Base-by-base conservation (phyloP, 2,797 vertebrate species). In the Bradypus variegatus region DNA sequence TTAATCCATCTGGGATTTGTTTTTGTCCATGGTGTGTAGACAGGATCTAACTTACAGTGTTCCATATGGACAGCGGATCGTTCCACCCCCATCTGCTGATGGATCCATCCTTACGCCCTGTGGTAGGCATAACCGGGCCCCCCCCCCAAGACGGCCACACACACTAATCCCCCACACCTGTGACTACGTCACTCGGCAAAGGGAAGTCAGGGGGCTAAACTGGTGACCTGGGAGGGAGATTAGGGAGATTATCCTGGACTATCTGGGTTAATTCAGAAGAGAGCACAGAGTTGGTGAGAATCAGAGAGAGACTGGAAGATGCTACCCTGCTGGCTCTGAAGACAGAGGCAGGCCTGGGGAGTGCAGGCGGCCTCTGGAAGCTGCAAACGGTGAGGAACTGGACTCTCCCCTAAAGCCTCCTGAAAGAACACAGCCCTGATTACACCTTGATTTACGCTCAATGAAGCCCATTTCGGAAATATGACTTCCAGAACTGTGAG, bases 181-280 rank as follows among this genome's bases (percentile, higher is more conserved):
- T 13, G 10, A 16, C 9, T 10, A 4, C 3, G 25, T 9, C 12
- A 14, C 6, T 2, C 8, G 58, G 55, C 1, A 19, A 19, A 9
- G 19, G 48, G 31, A 33, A 53, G 16, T 33, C 41, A 33, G 27
- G 75, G 15, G 33, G 10, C 41, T 48, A 19, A 53, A 18, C 38
- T 29, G 62, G 15, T 60, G 38, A 50, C 48, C 38, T 7, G 73
- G 50, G 58, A 48, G 0, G 0, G 23, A 12, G 67, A n/a, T n/a
- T n/a, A n/a, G n/a, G n/a, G n/a, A 58, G 60, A 23, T 12, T 14
- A 10, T 7, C 38, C 64, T 5, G 27, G 41, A 15, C 25, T 50
- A 33, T 4, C 48, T 21, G 12, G 29, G 4, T 19, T 25, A 18
- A 18, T 2, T 4, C 11, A 13, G 19, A 50, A 50, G 50, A 64